A percentile compares a stretch with the other conserved stretches of the same genome.
phyloP scores from a whole-genome alignment of 2,113 vertebrate species.

The Diphyllodes magnificus region DNA sequence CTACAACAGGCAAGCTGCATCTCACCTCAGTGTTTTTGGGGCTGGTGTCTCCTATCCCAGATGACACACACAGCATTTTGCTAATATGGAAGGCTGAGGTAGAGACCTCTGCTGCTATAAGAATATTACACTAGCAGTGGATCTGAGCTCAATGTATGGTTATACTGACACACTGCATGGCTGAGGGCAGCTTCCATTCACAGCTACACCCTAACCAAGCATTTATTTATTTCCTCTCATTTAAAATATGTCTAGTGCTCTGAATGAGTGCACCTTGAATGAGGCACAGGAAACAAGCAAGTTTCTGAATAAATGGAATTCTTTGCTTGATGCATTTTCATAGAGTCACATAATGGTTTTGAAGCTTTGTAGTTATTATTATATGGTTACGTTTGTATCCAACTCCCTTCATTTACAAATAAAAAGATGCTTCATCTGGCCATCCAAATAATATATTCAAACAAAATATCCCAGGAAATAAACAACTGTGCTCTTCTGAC shows the following conservation, averaged over 20 bases:
- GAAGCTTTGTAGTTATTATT: background rate
- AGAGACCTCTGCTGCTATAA: background rate
- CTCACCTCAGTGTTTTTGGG: background rate
- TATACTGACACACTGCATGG: rapidly evolving
- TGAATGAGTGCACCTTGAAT: background rate
- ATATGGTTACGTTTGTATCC: background rate
- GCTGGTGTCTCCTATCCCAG: background rate
- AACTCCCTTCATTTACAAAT: background rate
- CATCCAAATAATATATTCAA: background rate
- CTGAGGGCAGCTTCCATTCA: background rate
- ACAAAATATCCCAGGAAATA: background rate
- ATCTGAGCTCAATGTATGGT: background rate
- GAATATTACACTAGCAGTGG: background rate
- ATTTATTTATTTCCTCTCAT: background rate
- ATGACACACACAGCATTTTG: background rate
- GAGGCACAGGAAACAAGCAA: background rate
- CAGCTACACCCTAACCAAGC: background rate
- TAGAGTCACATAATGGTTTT: background rate
- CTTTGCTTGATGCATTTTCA: background rate
- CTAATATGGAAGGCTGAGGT: background rate
- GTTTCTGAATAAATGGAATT: background rate
- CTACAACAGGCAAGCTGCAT: background rate
- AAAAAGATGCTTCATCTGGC: background rate
- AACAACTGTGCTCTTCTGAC: background rate
- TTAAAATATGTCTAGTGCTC: background rate